These are phyloP conservation scores for Zaprionus africanus DNA, from an alignment of 1,140 invertebrate species.

Conservation along the genomic window DNA sequence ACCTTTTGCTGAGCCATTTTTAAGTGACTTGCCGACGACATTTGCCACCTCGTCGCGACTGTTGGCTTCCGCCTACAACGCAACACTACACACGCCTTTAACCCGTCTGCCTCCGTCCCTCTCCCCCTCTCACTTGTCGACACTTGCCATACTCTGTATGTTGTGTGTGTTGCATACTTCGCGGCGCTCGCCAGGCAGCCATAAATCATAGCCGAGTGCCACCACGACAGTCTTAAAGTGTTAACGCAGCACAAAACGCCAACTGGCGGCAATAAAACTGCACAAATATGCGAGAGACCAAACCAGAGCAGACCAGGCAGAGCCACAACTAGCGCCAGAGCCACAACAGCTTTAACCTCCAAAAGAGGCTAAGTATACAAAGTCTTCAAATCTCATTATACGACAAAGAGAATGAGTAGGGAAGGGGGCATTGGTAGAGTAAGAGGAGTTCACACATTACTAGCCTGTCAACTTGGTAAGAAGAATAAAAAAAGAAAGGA, in stretches of 20 bases:
- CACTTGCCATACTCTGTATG: slow-evolving; percentile 29
- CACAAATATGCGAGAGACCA: slow-evolving; percentile 25
- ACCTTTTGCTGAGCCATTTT: slow-evolving; percentile 71
- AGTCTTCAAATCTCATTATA: slow-evolving; percentile 34
- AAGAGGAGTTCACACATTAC: background rate
- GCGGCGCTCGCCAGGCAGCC: slow-evolving; percentile 54
- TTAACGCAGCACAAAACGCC: slow-evolving; percentile 69
- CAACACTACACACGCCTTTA: background rate
- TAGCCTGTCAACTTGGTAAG: background rate
- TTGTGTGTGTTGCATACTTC: slow-evolving; percentile 67
- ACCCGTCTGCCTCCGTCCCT: background rate
- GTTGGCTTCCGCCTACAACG: slow-evolving; percentile 21
- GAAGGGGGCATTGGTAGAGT: background rate
- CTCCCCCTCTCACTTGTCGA: background rate
- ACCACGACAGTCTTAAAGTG: slow-evolving; percentile 64
- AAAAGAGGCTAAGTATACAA: background rate
- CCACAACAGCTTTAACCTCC: slow-evolving; percentile 1
- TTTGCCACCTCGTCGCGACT: slow-evolving; percentile 42
- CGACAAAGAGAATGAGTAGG: background rate
- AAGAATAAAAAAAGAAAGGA: background rate
- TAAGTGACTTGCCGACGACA: slow-evolving; percentile 78
- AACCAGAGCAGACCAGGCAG: background rate
- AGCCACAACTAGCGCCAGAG: background rate
- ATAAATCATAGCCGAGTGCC: slow-evolving; percentile 68
- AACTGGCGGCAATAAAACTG: slow-evolving; percentile 37